Evolutionary conservation across 1,140 invertebrate genomes (phyloP).

Genomic region (Steinernema khuongi): DNA sequence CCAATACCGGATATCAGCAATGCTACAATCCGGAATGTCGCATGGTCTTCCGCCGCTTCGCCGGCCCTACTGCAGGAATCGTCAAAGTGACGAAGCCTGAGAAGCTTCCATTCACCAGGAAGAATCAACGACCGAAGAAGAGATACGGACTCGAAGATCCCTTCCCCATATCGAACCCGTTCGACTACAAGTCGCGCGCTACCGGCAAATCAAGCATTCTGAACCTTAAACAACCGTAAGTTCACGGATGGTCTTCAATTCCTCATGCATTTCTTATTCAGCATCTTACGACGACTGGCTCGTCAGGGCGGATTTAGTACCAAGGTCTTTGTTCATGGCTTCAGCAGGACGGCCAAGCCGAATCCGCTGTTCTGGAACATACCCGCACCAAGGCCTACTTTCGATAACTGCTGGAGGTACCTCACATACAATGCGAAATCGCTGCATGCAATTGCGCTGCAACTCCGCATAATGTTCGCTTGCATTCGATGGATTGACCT

Average conservation of each 20-base stretch:
- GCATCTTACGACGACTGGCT: constrained; percentile 66
- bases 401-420: constrained; percentile 90
- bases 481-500: constrained; percentile 94
- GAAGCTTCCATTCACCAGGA: neutral
- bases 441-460: constrained; percentile 75
- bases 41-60: neutral
- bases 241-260: neutral
- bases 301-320: constrained; percentile 71
- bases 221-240: neutral
- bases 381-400: constrained; percentile 81
- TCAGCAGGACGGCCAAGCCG: constrained; percentile 78
- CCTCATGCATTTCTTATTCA: neutral
- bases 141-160: neutral
- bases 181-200: neutral
- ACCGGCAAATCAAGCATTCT: neutral
- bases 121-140: neutral
- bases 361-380: constrained; percentile 88
- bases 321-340: constrained; percentile 67
- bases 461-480: constrained; percentile 83
- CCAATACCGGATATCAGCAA: constrained; percentile 6
- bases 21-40: constrained; percentile 18
- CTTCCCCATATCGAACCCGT: neutral
- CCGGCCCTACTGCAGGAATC: neutral
- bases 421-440: constrained; percentile 77
- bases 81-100: neutral